Evolutionary conservation across 2,888 invertebrate species (phyloP).

Genomic region (Hermaeophaga mercurialis): DNA sequence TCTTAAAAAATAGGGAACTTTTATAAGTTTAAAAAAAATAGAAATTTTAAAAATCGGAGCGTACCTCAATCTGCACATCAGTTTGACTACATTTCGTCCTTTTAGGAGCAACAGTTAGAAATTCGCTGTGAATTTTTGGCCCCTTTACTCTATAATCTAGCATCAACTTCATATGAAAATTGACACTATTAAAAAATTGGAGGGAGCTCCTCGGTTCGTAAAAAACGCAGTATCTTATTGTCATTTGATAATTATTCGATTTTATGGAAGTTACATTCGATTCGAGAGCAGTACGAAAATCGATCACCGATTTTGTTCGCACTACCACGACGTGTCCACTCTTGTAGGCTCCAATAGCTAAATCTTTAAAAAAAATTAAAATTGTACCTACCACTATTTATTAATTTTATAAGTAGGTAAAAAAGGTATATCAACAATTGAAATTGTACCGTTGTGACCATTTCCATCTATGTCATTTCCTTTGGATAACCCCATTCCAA

Average conservation of each 20-base stretch:
- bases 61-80: conserved; percentile 28
- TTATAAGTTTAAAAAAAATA: no score
- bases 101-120: conserved; percentile 7
- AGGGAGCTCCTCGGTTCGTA: conserved; percentile 33
- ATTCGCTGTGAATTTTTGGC: conserved; percentile 8
- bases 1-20: no score
- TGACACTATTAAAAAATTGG: conserved; percentile 12
- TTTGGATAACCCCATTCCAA: conserved; percentile 67
- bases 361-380: conserved; percentile 62
- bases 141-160: conserved; percentile 33
- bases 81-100: conserved; percentile 10
- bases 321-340: conserved; percentile 64
- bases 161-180: conserved; percentile 23
- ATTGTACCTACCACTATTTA: no score
- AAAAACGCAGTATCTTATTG: conserved; percentile 32
- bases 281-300: conserved; percentile 32
- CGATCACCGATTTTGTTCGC: conserved; percentile 53
- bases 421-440: not conserved
- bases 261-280: conserved; percentile 28
- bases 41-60: no score
- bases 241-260: not conserved
- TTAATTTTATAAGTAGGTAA: not conserved
- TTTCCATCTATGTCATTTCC: conserved; percentile 67
- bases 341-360: conserved; percentile 65
- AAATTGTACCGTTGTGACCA: conserved; percentile 62